Evolutionary conservation across 2,113 vertebrate species (phyloP).

Genomic region (Tringa solitaria): DNA sequence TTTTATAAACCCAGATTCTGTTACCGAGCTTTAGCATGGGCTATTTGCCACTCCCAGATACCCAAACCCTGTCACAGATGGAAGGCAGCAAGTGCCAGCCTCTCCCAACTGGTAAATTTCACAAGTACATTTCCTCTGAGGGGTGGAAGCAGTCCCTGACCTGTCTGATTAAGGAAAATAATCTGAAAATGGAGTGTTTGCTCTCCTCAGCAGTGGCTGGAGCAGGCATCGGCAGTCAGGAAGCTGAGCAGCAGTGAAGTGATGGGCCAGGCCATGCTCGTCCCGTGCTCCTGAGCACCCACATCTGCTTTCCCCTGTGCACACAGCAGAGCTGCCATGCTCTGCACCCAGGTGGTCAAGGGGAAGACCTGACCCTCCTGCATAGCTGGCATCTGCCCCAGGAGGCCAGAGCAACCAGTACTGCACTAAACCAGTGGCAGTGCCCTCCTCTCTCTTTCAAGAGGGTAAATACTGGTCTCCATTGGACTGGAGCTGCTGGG

Average conservation of each 20-base stretch:
- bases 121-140: accelerated
- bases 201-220: neutral
- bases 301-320: accelerated
- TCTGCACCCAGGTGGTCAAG: accelerated
- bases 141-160: neutral
- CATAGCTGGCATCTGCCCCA: neutral
- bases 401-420: neutral
- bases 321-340: neutral
- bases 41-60: neutral
- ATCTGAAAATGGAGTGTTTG: neutral
- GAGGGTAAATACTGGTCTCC: accelerated
- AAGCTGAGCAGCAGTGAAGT: neutral
- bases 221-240: accelerated
- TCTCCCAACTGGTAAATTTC: neutral
- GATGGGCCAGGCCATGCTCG: accelerated
- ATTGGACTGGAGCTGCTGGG: neutral
- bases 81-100: neutral
- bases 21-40: neutral
- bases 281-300: accelerated
- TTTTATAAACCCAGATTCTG: neutral
- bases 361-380: neutral
- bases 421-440: neutral
- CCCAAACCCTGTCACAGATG: neutral
- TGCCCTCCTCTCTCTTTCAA: neutral
- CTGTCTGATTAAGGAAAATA: neutral